phyloP scores from a whole-genome alignment of 1,140 invertebrate species.

The Camponotus vicinus region DNA sequence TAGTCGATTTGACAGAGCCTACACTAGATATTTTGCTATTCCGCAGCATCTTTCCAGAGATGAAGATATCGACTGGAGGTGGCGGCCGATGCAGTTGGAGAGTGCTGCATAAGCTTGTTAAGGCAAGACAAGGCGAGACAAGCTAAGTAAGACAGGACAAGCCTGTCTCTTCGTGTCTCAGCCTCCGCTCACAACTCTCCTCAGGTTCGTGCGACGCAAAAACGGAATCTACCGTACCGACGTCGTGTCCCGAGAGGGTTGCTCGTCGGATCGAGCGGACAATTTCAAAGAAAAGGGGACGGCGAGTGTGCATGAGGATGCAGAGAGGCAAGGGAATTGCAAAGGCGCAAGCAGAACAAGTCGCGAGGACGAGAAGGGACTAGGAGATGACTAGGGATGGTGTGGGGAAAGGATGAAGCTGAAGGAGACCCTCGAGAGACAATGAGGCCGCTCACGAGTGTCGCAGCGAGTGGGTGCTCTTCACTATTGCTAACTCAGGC shows the following conservation, averaged over 20 bases:
- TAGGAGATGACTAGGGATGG: constrained; percentile 56
- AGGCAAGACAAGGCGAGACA: constrained; percentile 63
- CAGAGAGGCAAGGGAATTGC: not conserved
- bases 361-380: constrained; percentile 56
- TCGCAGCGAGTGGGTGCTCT: constrained; percentile 85
- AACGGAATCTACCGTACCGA: constrained; percentile 67
- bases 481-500: constrained; percentile 86
- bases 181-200: constrained; percentile 18
- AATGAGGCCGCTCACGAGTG: constrained; percentile 86
- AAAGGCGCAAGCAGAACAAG: constrained; percentile 44
- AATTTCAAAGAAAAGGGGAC: constrained; percentile 73
- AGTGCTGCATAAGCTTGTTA: constrained; percentile 86
- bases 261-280: constrained; percentile 72
- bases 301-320: constrained; percentile 60
- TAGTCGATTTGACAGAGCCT: constrained; percentile 3
- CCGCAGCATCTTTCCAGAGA: constrained; percentile 45
- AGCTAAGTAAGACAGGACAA: constrained; percentile 57
- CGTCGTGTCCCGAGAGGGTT: constrained; percentile 60
- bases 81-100: constrained; percentile 76
- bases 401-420: constrained; percentile 68
- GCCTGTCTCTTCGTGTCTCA: constrained; percentile 50
- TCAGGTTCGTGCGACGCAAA: constrained; percentile 33
- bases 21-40: not conserved
- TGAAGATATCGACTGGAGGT: constrained; percentile 70
- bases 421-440: constrained; percentile 84